Evolutionary conservation across 2,113 vertebrate genomes (phyloP).

Genomic region (Rhinolophus ferrumequinum): DNA sequence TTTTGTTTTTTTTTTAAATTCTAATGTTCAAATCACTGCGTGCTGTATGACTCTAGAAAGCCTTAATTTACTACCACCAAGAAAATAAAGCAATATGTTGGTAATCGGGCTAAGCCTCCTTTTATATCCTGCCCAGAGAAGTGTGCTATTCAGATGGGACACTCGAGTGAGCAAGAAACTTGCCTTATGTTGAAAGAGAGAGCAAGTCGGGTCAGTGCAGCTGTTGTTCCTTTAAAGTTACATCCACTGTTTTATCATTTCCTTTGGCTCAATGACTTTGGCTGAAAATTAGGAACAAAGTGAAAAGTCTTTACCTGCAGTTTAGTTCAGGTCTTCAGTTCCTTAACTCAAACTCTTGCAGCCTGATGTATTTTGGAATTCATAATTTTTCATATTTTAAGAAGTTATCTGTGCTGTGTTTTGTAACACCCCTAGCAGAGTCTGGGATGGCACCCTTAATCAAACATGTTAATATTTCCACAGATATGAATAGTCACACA

Average conservation of each 20-base stretch:
- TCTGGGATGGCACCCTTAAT: not conserved
- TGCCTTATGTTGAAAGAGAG: not conserved
- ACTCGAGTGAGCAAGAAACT: not conserved
- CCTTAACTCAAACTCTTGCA: not conserved
- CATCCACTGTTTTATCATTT: slow-evolving; percentile 30
- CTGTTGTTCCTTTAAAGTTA: not conserved
- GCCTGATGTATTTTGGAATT: not conserved
- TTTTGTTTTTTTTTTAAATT: slow-evolving; percentile 73
- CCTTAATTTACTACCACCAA: slow-evolving; percentile 89
- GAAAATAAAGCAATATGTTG: slow-evolving; percentile 90
- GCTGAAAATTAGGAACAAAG: slow-evolving; percentile 50
- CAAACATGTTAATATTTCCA: not conserved
- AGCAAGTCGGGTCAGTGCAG: not conserved
- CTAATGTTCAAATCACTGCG: slow-evolving; percentile 87
- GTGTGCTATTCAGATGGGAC: not conserved
- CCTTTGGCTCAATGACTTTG: not conserved
- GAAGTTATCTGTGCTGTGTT: not conserved
- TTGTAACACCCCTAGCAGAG: not conserved
- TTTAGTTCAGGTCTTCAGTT: not conserved
- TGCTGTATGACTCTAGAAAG: slow-evolving; percentile 88
- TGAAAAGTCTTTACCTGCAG: slow-evolving; percentile 40
- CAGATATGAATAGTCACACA: not conserved
- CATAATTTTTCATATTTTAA: not conserved
- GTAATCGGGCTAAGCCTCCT: slow-evolving; percentile 67
- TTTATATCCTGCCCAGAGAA: not conserved